Percentiles rank a stretch among this genome's conserved stretches.
These are phyloP conservation scores for Rhinoderma darwinii DNA, from an alignment of 2,113 vertebrate genomes.

Conservation along the genomic window DNA sequence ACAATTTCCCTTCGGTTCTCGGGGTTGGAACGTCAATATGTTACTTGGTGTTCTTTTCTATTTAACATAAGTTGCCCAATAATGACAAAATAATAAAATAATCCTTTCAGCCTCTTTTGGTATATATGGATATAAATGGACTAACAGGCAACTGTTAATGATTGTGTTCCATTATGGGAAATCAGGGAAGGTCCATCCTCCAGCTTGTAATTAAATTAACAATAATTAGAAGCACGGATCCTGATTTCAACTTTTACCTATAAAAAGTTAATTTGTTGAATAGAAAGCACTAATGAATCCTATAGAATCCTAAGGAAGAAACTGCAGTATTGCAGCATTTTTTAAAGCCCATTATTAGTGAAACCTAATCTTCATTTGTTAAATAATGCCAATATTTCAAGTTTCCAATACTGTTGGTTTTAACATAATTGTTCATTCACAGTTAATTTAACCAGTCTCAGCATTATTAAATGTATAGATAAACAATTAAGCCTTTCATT, in stretches of 20 bases:
- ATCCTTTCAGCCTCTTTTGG: neutral
- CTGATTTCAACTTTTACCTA: neutral
- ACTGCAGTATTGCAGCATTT: neutral
- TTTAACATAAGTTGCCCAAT: no score
- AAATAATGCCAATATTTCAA: conserved; percentile 7
- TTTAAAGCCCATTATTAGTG: neutral
- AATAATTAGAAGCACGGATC: neutral
- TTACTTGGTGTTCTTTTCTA: no score
- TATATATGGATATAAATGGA: neutral
- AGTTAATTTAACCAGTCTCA: neutral
- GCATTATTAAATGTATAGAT: neutral
- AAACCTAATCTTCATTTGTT: neutral
- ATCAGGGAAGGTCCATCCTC: neutral
- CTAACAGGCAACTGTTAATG: neutral
- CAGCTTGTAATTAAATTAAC: neutral
- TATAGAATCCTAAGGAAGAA: neutral
- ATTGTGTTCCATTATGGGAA: neutral
- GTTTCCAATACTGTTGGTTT: neutral
- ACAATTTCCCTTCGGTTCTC: no score
- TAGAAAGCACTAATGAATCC: neutral
- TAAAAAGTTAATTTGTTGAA: neutral
- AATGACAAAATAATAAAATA: no score
- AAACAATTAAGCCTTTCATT: neutral
- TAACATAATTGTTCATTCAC: neutral
- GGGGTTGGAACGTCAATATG: no score